phyloP scores from a whole-genome alignment of 2,797 vertebrate species.

The Allobates femoralis region DNA sequence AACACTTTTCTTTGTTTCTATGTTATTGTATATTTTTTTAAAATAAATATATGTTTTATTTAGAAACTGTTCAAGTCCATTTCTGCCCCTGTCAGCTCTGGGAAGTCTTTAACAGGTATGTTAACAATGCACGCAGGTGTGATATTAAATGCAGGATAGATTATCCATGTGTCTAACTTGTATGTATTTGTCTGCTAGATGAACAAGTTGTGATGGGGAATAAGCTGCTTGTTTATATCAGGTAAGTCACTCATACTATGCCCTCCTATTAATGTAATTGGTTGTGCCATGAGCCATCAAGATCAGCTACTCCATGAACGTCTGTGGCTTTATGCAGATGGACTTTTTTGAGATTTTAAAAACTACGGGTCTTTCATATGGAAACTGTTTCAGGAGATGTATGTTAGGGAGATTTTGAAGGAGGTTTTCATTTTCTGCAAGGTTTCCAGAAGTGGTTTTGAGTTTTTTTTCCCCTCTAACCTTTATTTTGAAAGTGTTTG shows the following conservation, averaged over 20 bases:
- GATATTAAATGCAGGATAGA: not conserved
- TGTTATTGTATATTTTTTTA: not conserved
- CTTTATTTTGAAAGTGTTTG: too few relatives aligned
- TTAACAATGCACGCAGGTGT: not conserved
- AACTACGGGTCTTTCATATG: too few relatives aligned
- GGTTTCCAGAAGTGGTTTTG: too few relatives aligned
- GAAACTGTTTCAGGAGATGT: too few relatives aligned
- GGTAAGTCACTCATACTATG: conserved; percentile 74
- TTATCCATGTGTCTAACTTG: too few relatives aligned
- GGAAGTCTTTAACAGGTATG: conserved; percentile 88
- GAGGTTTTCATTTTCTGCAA: too few relatives aligned
- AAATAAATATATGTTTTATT: conserved; percentile 41
- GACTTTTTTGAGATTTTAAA: too few relatives aligned
- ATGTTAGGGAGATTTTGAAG: too few relatives aligned
- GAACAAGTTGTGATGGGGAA: conserved; percentile 96
- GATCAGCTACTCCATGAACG: not conserved
- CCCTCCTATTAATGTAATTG: not conserved
- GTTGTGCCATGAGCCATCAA: not conserved
- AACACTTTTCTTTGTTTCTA: not conserved
- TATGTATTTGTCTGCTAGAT: conserved; percentile 78
- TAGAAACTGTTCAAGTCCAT: conserved; percentile 96
- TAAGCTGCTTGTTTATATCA: conserved; percentile 96
- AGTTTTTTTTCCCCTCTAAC: too few relatives aligned
- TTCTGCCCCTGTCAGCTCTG: conserved; percentile 84
- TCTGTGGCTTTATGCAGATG: too few relatives aligned